Evolutionary conservation across 2,888 invertebrate species (phyloP).

Genomic region (Unio pictorum): DNA sequence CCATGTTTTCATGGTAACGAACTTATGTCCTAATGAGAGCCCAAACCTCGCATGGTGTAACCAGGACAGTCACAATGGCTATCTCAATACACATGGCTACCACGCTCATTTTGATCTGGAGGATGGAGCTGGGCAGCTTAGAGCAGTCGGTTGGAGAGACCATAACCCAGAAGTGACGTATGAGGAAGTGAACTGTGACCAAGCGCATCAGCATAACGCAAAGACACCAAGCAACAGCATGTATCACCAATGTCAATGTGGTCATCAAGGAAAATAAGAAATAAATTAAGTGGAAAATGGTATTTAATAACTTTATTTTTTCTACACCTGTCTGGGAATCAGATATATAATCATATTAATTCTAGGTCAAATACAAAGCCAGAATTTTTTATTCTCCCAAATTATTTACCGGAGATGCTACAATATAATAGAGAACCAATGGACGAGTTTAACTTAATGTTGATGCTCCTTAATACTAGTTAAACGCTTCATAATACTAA

Average conservation of each 20-base stretch:
- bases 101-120: constrained; percentile 45
- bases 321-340: too few relatives aligned
- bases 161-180: constrained; percentile 50
- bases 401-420: too few relatives aligned
- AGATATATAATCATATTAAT: too few relatives aligned
- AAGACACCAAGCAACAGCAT: constrained; percentile 21
- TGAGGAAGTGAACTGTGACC: constrained; percentile 33
- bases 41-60: constrained; percentile 56
- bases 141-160: constrained; percentile 27
- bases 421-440: too few relatives aligned
- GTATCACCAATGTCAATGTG: constrained; percentile 31
- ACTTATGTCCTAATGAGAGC: constrained; percentile 47
- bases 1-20: constrained; percentile 53
- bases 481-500: too few relatives aligned
- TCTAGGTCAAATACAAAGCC: too few relatives aligned
- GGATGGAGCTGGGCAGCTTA: constrained; percentile 34
- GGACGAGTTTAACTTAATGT: too few relatives aligned
- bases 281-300: too few relatives aligned
- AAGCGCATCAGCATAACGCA: constrained; percentile 7
- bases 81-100: constrained; percentile 37
- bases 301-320: too few relatives aligned
- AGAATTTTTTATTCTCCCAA: too few relatives aligned
- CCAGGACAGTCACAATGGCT: constrained; percentile 25
- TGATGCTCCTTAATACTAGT: too few relatives aligned
- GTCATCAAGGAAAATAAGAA: constrained; percentile 8